Evolutionary conservation across 1,140 invertebrate genomes (phyloP).

Genomic region (Galleria mellonella): DNA sequence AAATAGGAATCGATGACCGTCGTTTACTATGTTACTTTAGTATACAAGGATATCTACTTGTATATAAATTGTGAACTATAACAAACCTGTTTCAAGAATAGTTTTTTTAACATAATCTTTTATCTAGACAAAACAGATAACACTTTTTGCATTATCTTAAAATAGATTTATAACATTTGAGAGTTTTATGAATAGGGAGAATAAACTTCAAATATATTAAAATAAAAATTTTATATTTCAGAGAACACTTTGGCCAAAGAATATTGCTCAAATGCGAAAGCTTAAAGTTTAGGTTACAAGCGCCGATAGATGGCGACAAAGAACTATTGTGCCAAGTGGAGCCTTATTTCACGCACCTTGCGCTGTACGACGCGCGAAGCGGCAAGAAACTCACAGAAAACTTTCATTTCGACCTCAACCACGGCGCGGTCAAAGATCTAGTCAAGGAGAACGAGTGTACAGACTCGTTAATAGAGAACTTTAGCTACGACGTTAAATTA

Average conservation of each 20-base stretch:
- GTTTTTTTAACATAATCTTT: too few relatives aligned
- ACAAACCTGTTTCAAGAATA: too few relatives aligned
- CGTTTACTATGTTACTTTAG: too few relatives aligned
- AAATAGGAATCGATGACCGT: too few relatives aligned
- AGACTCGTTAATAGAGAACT: conserved; percentile 64
- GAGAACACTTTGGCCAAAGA: conserved; percentile 90
- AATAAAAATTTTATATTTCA: conserved; percentile 58
- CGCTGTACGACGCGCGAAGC: conserved; percentile 89
- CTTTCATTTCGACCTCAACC: conserved; percentile 94
- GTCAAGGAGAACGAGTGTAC: conserved; percentile 58
- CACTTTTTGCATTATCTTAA: too few relatives aligned
- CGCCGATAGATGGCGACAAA: conserved; percentile 84
- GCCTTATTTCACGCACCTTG: conserved; percentile 91
- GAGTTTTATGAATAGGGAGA: too few relatives aligned
- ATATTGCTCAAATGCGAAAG: conserved; percentile 89
- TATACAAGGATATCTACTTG: too few relatives aligned
- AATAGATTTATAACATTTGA: too few relatives aligned
- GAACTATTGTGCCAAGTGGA: conserved; percentile 90
- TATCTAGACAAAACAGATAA: too few relatives aligned
- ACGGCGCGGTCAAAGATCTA: conserved; percentile 75
- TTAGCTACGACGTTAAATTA: conserved; percentile 68
- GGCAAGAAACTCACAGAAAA: conserved; percentile 93
- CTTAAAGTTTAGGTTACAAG: conserved; percentile 88
- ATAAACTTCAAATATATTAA: too few relatives aligned
- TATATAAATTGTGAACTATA: too few relatives aligned